phyloP scores from a whole-genome alignment of 2,797 vertebrate genomes.

The Novumbra hubbsi region DNA sequence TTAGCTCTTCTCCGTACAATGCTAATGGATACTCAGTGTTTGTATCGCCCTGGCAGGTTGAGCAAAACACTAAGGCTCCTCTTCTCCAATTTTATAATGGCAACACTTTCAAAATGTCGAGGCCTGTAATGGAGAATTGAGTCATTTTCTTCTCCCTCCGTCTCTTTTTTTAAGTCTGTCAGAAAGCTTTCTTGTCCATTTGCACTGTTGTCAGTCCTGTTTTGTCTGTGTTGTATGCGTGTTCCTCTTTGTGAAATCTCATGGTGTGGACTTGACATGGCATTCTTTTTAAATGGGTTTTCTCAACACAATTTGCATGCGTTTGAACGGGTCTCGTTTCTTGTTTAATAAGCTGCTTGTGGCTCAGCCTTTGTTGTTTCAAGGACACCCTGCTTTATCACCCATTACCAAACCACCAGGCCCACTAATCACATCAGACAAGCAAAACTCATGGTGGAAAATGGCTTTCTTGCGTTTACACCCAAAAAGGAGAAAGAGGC shows the following conservation, averaged over 20 bases:
- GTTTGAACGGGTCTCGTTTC: slow-evolving; percentile 50
- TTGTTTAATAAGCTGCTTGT: slow-evolving; percentile 61
- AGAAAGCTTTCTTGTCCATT: slow-evolving; percentile 27
- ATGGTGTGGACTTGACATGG: slow-evolving; percentile 42
- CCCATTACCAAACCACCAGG: slow-evolving; percentile 51
- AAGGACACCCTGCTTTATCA: slow-evolving; percentile 62
- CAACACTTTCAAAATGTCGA: slow-evolving; percentile 32
- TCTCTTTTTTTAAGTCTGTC: background rate
- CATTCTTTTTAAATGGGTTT: slow-evolving; percentile 40
- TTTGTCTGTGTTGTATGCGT: background rate
- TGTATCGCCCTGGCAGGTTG: slow-evolving; percentile 58
- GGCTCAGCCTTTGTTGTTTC: slow-evolving; percentile 57
- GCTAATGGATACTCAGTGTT: slow-evolving; percentile 64
- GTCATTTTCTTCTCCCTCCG: slow-evolving; percentile 16
- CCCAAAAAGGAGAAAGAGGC: background rate
- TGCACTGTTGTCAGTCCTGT: slow-evolving; percentile 23
- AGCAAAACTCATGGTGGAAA: background rate
- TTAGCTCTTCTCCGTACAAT: slow-evolving; percentile 50
- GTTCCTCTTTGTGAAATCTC: background rate
- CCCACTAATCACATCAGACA: slow-evolving; percentile 63
- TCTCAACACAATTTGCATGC: slow-evolving; percentile 50
- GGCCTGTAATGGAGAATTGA: slow-evolving; percentile 19
- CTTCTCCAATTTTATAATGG: slow-evolving; percentile 42
- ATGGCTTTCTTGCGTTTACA: background rate
- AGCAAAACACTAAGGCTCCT: slow-evolving; percentile 45